phyloP scores from a whole-genome alignment of 30 jellyfish, hydroid and myxozoan genomes.

The Mastigias papua region DNA sequence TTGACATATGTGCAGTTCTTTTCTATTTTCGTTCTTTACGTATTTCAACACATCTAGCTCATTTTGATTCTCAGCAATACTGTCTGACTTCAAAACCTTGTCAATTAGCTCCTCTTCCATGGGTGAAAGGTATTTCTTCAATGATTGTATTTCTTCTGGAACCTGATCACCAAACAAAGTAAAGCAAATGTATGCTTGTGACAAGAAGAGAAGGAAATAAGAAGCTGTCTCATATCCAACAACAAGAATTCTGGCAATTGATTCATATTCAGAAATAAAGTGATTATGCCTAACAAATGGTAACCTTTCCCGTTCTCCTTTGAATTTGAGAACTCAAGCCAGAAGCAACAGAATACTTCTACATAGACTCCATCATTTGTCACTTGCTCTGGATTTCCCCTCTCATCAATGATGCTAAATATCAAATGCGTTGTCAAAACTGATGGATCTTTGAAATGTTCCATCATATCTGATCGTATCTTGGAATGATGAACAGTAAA shows the following conservation, averaged over 20 bases:
- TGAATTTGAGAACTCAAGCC: constrained; percentile 46
- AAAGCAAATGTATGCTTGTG: constrained; percentile 23
- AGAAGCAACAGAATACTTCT: constrained; percentile 37
- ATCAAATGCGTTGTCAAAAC: constrained; percentile 15
- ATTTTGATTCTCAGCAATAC: constrained; percentile 6
- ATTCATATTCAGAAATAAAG: constrained; percentile 25
- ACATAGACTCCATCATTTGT: constrained; percentile 24
- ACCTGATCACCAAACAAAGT: constrained; percentile 46
- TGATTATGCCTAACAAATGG: constrained; percentile 63
- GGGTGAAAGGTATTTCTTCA: constrained; percentile 53
- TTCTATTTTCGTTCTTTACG: no score
- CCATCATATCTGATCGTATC: constrained; percentile 23
- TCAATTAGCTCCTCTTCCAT: constrained; percentile 15
- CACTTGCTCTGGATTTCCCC: constrained; percentile 37
- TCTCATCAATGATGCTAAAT: constrained; percentile 39
- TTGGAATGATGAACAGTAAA: constrained; percentile 37
- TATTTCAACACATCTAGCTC: constrained; percentile 26
- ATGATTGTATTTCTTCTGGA: constrained; percentile 11
- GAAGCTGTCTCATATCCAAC: constrained; percentile 40
- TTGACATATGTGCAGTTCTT: no score
- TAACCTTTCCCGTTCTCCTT: constrained; percentile 34
- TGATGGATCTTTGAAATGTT: constrained; percentile 33
- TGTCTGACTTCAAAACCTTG: constrained; percentile 8
- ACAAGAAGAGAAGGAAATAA: constrained; percentile 46
- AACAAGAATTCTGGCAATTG: constrained; percentile 52